phyloP scores from a whole-genome alignment of 2,888 invertebrate genomes.

The Lydus trimaculatus region DNA sequence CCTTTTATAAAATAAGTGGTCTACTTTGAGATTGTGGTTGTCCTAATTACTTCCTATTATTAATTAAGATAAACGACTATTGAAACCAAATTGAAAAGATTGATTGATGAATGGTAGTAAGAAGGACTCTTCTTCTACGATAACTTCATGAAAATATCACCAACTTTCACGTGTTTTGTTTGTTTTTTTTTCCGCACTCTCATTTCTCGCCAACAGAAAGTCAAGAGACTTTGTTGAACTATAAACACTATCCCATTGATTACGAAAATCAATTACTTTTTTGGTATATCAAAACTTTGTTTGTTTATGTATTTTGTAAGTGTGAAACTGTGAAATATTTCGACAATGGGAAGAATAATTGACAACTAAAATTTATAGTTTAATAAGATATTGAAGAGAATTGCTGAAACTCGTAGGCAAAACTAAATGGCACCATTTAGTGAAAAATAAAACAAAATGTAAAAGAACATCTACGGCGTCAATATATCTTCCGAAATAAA shows the following conservation, averaged over 20 bases:
- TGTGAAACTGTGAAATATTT: not conserved
- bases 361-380: not conserved
- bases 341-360: not conserved
- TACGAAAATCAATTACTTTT: not conserved
- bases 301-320: not conserved
- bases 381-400: not conserved
- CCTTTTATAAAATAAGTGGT: too few relatives aligned
- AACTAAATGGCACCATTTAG: not conserved
- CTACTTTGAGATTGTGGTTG: not conserved
- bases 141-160: not conserved
- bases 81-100: constrained; percentile 29
- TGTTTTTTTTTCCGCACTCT: not conserved
- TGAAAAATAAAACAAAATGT: not conserved
- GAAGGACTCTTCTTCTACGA: not conserved
- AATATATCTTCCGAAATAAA: not conserved
- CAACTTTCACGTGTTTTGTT: not conserved
- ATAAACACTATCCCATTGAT: not conserved
- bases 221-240: not conserved
- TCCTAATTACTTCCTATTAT: not conserved
- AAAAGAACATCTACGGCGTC: not conserved
- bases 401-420: not conserved
- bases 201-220: not conserved
- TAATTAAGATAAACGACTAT: constrained; percentile 41
- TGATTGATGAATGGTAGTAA: constrained; percentile 37
- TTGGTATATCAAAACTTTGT: not conserved